phyloP scores from a whole-genome alignment of 2,797 vertebrate genomes.

The Schizopygopsis pylzovi region DNA sequence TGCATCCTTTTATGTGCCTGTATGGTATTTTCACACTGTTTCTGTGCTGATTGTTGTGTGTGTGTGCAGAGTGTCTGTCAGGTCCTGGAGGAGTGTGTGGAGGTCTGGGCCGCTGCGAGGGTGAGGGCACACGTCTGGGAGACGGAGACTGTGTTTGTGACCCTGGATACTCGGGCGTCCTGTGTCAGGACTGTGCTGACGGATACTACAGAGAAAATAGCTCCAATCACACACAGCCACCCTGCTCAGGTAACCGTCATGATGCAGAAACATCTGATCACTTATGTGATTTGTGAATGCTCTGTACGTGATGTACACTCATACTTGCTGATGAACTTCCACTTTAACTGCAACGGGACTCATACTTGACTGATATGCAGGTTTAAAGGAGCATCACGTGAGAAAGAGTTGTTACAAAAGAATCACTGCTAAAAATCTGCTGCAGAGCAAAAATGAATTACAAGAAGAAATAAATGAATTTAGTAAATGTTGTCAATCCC shows the following conservation, averaged over 20 bases:
- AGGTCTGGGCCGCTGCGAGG: slow-evolving; percentile 84
- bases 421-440: no score
- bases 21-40: not conserved
- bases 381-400: not conserved
- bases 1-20: not conserved
- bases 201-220: slow-evolving; percentile 90
- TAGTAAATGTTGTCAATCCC: not conserved
- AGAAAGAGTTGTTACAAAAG: no score
- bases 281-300: not conserved
- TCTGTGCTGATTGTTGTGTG: not conserved
- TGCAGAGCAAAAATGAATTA: no score
- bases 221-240: slow-evolving; percentile 85
- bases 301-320: not conserved
- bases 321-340: not conserved
- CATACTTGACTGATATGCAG: not conserved
- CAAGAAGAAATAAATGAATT: no score
- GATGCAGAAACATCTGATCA: not conserved
- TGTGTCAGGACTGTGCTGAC: slow-evolving; percentile 89
- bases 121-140: slow-evolving; percentile 90
- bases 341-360: not conserved
- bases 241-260: slow-evolving; percentile 72
- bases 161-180: slow-evolving; percentile 86
- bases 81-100: slow-evolving; percentile 78
- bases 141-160: slow-evolving; percentile 92
- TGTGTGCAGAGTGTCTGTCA: slow-evolving; percentile 74